These are phyloP conservation scores for Athene cunicularia DNA, from an alignment of 2,113 vertebrate species.

Conservation along the genomic window DNA sequence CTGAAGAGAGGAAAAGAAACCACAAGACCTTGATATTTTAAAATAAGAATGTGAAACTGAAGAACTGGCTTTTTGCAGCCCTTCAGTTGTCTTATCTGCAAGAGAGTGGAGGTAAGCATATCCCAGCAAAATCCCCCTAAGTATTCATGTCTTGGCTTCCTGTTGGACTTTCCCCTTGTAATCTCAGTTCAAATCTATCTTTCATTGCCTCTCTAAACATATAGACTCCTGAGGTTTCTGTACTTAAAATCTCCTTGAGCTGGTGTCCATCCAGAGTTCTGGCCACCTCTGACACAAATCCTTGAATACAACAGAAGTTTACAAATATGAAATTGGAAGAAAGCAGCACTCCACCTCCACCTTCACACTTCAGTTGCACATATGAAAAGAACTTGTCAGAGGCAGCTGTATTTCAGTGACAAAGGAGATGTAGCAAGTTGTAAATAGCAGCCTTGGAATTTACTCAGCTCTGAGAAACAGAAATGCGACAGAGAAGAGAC, in stretches of 20 bases:
- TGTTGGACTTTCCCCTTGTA: background rate
- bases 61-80: background rate
- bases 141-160: accelerated
- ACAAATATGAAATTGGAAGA: background rate
- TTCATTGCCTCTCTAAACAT: background rate
- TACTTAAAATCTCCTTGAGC: background rate
- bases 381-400: background rate
- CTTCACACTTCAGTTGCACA: background rate
- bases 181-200: background rate
- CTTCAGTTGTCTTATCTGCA: background rate
- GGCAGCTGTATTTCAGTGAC: background rate
- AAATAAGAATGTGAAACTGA: background rate
- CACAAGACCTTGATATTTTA: background rate
- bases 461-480: background rate
- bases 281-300: background rate
- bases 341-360: background rate
- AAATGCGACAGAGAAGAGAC: background rate
- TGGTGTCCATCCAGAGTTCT: background rate
- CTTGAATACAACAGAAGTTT: background rate
- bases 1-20: background rate
- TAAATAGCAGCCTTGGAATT: background rate
- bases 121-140: background rate
- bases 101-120: background rate
- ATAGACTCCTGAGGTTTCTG: background rate
- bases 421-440: background rate